Evolutionary conservation across 2,113 vertebrate species (phyloP).

Genomic region (Phasianus colchicus): DNA sequence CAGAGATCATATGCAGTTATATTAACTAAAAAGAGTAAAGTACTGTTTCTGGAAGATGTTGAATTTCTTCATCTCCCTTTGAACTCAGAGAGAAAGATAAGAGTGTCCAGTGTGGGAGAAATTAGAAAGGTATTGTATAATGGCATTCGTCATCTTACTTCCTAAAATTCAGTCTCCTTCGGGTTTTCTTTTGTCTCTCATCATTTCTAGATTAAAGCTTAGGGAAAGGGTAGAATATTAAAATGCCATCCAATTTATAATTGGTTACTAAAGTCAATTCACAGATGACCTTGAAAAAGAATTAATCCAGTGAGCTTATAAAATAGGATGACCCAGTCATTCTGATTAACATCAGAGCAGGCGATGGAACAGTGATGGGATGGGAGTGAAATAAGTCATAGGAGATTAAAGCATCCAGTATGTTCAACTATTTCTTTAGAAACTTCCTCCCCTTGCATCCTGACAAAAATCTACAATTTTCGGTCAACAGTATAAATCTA

Average conservation of each 20-base stretch:
- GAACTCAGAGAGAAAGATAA: conserved; percentile 13
- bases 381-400: background rate
- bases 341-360: conserved; percentile 38
- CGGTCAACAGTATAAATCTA: background rate
- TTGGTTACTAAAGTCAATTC: conserved; percentile 49
- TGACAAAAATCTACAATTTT: background rate
- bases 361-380: background rate
- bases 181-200: conserved; percentile 36
- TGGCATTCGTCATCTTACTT: background rate
- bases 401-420: background rate
- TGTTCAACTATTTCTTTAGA: background rate
- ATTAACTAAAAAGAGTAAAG: background rate
- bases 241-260: conserved; percentile 58
- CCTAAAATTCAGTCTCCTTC: conserved; percentile 25
- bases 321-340: conserved; percentile 29
- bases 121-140: background rate
- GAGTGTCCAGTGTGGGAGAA: background rate
- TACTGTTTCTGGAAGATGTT: background rate
- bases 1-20: background rate
- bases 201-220: conserved; percentile 31
- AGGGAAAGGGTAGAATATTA: conserved; percentile 52
- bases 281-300: conserved; percentile 48
- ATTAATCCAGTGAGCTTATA: conserved; percentile 21
- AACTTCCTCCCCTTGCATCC: background rate
- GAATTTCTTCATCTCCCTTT: conserved; percentile 14